Evolutionary conservation across 2,113 vertebrate species (phyloP), one percentile per base, ranked within the genome.

Genomic region (Perca schrenkii): DNA sequence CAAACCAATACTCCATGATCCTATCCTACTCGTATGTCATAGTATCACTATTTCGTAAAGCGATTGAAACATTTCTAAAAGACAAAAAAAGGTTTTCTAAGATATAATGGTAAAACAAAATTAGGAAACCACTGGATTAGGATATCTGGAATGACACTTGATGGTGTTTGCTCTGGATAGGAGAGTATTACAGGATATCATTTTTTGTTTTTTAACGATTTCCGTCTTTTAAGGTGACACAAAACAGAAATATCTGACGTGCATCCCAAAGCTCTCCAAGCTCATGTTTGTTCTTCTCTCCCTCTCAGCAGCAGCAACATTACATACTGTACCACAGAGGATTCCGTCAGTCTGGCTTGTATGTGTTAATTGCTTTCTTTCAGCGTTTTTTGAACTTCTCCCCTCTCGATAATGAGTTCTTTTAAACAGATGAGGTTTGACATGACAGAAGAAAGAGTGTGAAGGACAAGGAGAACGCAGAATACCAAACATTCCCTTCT

Each of bases 351-450:
- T 73, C 79, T 85, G 68, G 25, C 88, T 89, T 36, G 72, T 77
- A 82, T 75, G 80, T 90, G 85, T 91, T 94, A 92, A 93, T 93
- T 93, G 84, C 87, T 88, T 93, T 92, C 78, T 87, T 90, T 31
- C n/a, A 88, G 86, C 56, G 56, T 86, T 85, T 92, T 89, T 89
- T 91, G 86, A 91, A 89, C 87, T 78, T 82, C 83, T 80, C 77
- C 83, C 84, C 87, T 86, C 89, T 69, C 11, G 64, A 91, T 94
- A 89, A 93, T 93, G 85, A 86, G 74, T 91, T 89, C 40, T 88
- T 91, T 89, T 86, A 86, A 90, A 78, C 77, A 87, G 84, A 88
- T 82, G 85, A 89, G 79, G 76, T 91, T 89, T 86, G 85, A 93
- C 93, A 79, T 85, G 89, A 89, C 62, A 56, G 85, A 89, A 91